Evolutionary conservation across 2,113 vertebrate genomes (phyloP).

Genomic region (Mastomys coucha): DNA sequence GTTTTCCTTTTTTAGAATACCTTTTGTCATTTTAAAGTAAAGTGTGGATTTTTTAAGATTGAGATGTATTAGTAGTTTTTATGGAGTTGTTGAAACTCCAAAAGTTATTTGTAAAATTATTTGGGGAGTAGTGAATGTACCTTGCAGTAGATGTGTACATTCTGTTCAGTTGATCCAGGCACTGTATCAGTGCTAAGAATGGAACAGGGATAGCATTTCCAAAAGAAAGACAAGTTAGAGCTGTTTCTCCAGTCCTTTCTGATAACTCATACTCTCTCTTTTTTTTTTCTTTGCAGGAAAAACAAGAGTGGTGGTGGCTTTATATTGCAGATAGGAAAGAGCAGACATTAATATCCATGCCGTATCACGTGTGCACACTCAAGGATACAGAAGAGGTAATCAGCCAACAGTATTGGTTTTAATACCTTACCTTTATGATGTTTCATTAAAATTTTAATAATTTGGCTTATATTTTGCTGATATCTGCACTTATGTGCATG

Average conservation of each 20-base stretch:
- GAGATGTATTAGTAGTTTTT: background rate
- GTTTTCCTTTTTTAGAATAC: constrained; percentile 14
- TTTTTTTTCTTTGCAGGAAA: constrained; percentile 88
- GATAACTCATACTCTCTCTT: background rate
- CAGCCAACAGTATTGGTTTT: background rate
- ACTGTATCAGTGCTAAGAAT: background rate
- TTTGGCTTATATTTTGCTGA: background rate
- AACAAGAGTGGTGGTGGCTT: constrained; percentile 99
- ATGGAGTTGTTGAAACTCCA: background rate
- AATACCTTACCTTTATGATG: background rate
- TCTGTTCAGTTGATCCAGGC: background rate
- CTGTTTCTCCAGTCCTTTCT: background rate
- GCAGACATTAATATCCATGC: constrained; percentile 98
- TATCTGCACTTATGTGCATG: background rate
- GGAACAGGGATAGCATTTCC: background rate
- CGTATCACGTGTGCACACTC: constrained; percentile 97
- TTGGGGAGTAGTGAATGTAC: background rate
- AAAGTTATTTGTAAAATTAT: constrained; percentile 51
- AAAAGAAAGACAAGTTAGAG: background rate
- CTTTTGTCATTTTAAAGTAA: constrained; percentile 51
- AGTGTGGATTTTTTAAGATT: constrained; percentile 39
- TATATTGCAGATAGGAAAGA: constrained; percentile 98
- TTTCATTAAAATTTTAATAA: background rate
- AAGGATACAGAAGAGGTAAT: constrained; percentile 97
- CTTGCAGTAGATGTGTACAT: background rate